These are phyloP conservation scores for Eumerus sabulonum DNA, from an alignment of 2,888 invertebrate genomes.

Conservation along the genomic window DNA sequence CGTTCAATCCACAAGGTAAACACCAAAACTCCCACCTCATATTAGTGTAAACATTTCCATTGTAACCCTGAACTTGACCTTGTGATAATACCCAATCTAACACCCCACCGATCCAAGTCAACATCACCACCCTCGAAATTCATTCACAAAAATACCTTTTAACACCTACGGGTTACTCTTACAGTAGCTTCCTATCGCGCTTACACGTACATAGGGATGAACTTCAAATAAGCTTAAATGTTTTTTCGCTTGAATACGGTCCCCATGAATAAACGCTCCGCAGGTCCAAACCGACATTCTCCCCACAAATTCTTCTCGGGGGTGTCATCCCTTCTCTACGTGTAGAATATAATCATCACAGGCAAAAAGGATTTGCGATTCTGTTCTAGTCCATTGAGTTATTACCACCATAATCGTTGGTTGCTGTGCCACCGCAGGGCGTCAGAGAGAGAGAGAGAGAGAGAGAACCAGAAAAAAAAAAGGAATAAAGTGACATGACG, in stretches of 20 bases:
- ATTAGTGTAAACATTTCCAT: no score
- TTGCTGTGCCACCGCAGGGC: constrained; percentile 14
- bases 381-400: constrained; percentile 53
- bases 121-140: constrained; percentile 14
- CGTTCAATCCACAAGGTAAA: no score
- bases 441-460: no score
- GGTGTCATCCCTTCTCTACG: constrained; percentile 29
- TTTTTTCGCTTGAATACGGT: constrained; percentile 16
- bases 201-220: constrained; percentile 45
- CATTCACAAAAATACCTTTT: constrained; percentile 32
- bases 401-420: constrained; percentile 28
- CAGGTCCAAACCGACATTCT: constrained; percentile 21
- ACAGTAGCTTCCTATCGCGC: no score
- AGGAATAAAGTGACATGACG: not conserved
- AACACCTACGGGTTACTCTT: constrained; percentile 41
- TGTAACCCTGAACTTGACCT: constrained; percentile 53
- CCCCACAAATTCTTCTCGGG: not conserved
- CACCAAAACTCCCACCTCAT: no score
- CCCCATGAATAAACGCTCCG: constrained; percentile 31
- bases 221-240: constrained; percentile 31
- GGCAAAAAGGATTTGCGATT: constrained; percentile 37
- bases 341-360: constrained; percentile 14
- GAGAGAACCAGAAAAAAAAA: not conserved
- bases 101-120: no score
- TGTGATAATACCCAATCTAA: constrained; percentile 15